These are phyloP conservation scores for Mustelus asterias DNA, from an alignment of 2,113 vertebrate genomes.

Conservation along the genomic window DNA sequence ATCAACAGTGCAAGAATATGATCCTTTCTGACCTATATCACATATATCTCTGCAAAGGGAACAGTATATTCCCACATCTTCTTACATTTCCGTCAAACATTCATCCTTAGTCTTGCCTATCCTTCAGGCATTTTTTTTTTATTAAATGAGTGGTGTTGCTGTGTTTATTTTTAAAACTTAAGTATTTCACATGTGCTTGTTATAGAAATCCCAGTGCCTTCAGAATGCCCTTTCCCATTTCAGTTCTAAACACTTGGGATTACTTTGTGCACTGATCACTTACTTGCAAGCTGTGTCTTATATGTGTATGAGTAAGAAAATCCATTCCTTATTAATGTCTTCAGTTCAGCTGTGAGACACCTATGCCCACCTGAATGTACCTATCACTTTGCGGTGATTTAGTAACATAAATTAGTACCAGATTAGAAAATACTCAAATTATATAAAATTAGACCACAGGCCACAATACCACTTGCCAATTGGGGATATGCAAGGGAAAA, in stretches of 20 bases:
- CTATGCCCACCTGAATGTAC: not conserved
- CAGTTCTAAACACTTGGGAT: constrained; percentile 9
- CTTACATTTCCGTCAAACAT: not conserved
- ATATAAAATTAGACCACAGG: not conserved
- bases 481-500: not conserved
- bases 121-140: not conserved
- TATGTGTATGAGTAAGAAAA: not conserved
- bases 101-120: not conserved
- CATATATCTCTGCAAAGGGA: too few species aligned
- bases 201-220: constrained; percentile 14
- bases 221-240: not conserved
- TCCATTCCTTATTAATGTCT: not conserved
- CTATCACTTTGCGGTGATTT: not conserved
- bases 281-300: not conserved
- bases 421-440: not conserved
- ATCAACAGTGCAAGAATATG: not conserved
- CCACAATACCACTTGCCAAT: not conserved
- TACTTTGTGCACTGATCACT: not conserved
- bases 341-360: not conserved
- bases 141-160: not conserved
- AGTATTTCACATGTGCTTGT: not conserved
- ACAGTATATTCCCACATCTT: not conserved
- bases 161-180: not conserved
- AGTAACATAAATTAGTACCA: not conserved
- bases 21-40: too few species aligned